A percentile compares a stretch with the other conserved stretches of the same genome.
phyloP scores from a whole-genome alignment of 2,888 invertebrate species.

The Lithophane ornitopus region DNA sequence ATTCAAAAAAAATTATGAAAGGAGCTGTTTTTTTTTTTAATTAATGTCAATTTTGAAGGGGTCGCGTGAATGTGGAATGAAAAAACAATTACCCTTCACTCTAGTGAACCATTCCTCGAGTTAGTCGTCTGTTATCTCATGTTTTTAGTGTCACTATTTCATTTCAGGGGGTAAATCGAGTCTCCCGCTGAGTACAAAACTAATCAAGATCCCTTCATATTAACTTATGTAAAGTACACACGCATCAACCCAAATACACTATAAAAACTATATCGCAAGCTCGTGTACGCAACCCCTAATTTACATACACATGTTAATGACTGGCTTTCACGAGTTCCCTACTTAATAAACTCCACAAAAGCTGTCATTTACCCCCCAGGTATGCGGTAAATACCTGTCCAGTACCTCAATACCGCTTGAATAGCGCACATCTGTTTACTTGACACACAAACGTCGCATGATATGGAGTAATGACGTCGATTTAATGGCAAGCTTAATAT shows the following conservation, averaged over 20 bases:
- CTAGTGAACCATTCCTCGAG: not conserved
- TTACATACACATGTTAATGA: constrained; percentile 48
- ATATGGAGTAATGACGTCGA: constrained; percentile 46
- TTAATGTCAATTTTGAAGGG: too few species aligned
- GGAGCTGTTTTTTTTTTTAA: too few species aligned
- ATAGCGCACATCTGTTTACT: constrained; percentile 44
- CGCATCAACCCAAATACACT: constrained; percentile 9
- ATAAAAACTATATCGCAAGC: constrained; percentile 30
- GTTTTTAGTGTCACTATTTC: not conserved
- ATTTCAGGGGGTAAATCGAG: not conserved
- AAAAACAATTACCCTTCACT: not conserved
- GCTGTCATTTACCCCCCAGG: constrained; percentile 37
- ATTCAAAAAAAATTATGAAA: too few species aligned
- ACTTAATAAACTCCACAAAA: constrained; percentile 53
- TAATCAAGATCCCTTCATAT: not conserved
- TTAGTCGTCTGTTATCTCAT: too few species aligned
- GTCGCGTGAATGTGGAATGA: not conserved
- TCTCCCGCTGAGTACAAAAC: not conserved
- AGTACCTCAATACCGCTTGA: constrained; percentile 40
- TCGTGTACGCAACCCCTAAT: constrained; percentile 16
- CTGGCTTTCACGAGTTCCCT: constrained; percentile 45
- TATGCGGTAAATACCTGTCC: constrained; percentile 54
- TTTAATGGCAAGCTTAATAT: constrained; percentile 35
- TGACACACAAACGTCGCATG: constrained; percentile 55
- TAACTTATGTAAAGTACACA: not conserved